These are phyloP conservation scores for Dyspetes luteomarginatus DNA, from an alignment of 2,888 invertebrate genomes.

Conservation along the genomic window DNA sequence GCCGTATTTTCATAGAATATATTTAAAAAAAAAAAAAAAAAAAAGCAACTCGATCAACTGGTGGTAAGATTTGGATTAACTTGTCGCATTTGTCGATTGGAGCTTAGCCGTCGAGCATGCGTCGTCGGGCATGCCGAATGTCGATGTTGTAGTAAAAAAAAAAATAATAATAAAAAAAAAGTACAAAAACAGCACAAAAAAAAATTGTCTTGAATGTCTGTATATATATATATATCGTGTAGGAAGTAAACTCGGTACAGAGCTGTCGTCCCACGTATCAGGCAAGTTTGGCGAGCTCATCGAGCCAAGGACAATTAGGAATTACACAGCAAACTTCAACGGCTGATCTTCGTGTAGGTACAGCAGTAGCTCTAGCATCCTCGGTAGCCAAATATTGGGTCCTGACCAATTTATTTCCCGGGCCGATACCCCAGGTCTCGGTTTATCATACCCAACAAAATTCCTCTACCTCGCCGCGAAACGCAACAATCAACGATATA, in stretches of 20 bases:
- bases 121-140: slow-evolving; percentile 77
- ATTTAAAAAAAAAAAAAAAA: slow-evolving; percentile 3
- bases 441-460: slow-evolving; percentile 85
- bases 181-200: slow-evolving; percentile 36
- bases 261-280: slow-evolving; percentile 81
- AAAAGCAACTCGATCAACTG: background rate
- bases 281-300: slow-evolving; percentile 79
- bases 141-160: slow-evolving; percentile 81
- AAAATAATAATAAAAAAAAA: slow-evolving; percentile 65
- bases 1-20: background rate
- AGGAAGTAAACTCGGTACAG: slow-evolving; percentile 82
- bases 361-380: slow-evolving; percentile 87
- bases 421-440: slow-evolving; percentile 90
- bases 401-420: slow-evolving; percentile 91
- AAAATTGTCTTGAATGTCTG: slow-evolving; percentile 79
- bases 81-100: slow-evolving; percentile 77
- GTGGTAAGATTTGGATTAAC: slow-evolving; percentile 4
- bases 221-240: slow-evolving; percentile 75
- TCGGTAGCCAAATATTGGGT: slow-evolving; percentile 94
- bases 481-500: slow-evolving; percentile 85
- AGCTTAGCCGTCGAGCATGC: slow-evolving; percentile 77
- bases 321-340: slow-evolving; percentile 77
- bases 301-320: slow-evolving; percentile 81
- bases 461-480: slow-evolving; percentile 85
- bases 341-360: slow-evolving; percentile 83